A percentile compares a stretch with the other conserved stretches of the same genome.
phyloP scores from a whole-genome alignment of 2,888 invertebrate species.

The Andrena fulva region DNA sequence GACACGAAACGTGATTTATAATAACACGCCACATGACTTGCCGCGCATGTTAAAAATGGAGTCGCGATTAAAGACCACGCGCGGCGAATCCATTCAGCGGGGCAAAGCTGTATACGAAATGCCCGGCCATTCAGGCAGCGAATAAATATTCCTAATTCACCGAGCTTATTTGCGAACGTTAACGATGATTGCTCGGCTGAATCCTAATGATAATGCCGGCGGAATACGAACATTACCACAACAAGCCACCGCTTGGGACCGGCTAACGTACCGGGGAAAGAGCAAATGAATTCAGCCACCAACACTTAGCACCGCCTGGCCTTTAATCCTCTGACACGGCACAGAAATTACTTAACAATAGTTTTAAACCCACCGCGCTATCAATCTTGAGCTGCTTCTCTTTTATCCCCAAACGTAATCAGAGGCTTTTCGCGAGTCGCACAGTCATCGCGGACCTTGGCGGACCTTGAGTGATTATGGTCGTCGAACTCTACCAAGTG shows the following conservation, averaged over 20 bases:
- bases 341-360: slow-evolving; percentile 26
- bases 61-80: slow-evolving; percentile 13
- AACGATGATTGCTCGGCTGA: slow-evolving; percentile 53
- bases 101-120: slow-evolving; percentile 14
- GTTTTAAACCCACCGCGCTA: neutral
- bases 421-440: neutral
- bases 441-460: neutral
- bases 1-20: slow-evolving; percentile 26
- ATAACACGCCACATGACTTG: slow-evolving; percentile 10
- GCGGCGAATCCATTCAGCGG: slow-evolving; percentile 10
- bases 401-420: neutral
- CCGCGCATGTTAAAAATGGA: slow-evolving; percentile 17
- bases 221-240: slow-evolving; percentile 43
- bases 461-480: neutral
- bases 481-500: neutral
- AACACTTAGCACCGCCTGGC: slow-evolving; percentile 29
- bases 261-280: slow-evolving; percentile 31
- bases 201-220: slow-evolving; percentile 57
- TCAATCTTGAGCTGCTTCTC: slow-evolving; percentile 1
- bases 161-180: slow-evolving; percentile 42
- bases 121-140: slow-evolving; percentile 14
- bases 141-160: slow-evolving; percentile 43
- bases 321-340: slow-evolving; percentile 11
- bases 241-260: slow-evolving; percentile 40
- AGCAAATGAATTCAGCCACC: slow-evolving; percentile 50